Percentiles rank a stretch among this genome's conserved stretches.
These are phyloP conservation scores for cattle (Bos taurus) DNA, from an alignment of 2,113 vertebrate species.

Conservation along the genomic window ARS-UCD2.0 NC_037330.1:117289001-117289500, in stretches of 20 bases:
- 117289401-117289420: too few species aligned
- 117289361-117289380: neutral
- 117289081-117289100: accelerated
- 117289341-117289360: neutral
- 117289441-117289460: accelerated
- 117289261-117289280: neutral
- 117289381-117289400: neutral
- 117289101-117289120: neutral
- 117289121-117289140: too few species aligned
- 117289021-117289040: accelerated
- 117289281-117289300: accelerated
- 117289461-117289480: neutral
- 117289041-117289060: neutral
- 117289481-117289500: neutral
- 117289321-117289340: neutral
- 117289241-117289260: accelerated
- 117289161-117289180: neutral
- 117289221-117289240: neutral
- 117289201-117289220: neutral
- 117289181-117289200: neutral
- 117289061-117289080: accelerated
- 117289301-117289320: accelerated
- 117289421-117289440: accelerated
- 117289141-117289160: neutral
- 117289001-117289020: neutral